Base-by-base conservation (phyloP, 2,113 vertebrate genomes). In the Aspidoscelis tigris region DNA sequence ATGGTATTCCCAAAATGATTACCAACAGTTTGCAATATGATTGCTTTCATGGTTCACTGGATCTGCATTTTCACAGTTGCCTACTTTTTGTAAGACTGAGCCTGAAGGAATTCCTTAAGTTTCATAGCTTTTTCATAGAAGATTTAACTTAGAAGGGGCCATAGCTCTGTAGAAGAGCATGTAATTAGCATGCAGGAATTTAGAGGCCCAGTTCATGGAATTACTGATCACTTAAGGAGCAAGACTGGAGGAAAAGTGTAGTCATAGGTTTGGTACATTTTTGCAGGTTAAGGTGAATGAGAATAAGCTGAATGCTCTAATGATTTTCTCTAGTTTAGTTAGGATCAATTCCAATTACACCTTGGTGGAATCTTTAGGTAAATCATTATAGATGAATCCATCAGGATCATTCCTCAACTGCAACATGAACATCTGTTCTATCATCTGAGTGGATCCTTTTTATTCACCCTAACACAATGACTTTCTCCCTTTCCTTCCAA, bases 21-120 rank as follows among this genome's bases (percentile, higher is more conserved):
- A 92, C 90, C 88, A 91, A 92, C 86, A 84, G 84, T 89, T 91
- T 84, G 81, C 79, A 89, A 85, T 87, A 83, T 85, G 87, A 94
- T 93, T 91, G 83, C 74, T 90, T 89, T 88, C 86, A 89, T 85
- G 87, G 84, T 82, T 92, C 88, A 88, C 81, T 58, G 82, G 80
- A 5, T 89, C 73, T 74, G 64, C 87, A 89, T 70, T 90, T 84
- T 89, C 85, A 89, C 66, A 91, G 80, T 91, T 91, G 91, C 92
- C 82, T n/a, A 3, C 66, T 88, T 86, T 47, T 72, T 39, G 33
- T 70, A 70, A 39, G 69, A 14, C 33, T 26, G 26, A 69, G 33
- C 68, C 26, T 69, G 33, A 88, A 50, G 55, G 44, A 76, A 69
- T 78, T 88, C 26, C 66, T 85, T 78, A 80, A 41, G 33, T 80